Conservation (phyloP, 2,797 vertebrate species). For the Myotis vivesi region DNA sequence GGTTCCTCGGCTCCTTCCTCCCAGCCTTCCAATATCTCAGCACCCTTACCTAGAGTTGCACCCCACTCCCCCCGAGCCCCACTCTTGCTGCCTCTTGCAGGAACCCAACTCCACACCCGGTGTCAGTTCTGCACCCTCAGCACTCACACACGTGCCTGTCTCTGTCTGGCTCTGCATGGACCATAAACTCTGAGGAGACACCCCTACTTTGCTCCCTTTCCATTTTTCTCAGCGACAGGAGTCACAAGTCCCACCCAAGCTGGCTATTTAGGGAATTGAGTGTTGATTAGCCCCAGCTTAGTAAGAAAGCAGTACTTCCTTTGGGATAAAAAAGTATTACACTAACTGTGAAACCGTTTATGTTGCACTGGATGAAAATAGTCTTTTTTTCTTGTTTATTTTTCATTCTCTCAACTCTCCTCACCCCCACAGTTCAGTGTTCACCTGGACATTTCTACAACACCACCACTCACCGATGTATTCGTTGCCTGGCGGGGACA, state of each 20-base stretch:
- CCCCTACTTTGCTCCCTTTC: not conserved
- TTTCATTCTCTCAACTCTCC: not conserved
- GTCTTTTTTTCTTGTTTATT: not conserved
- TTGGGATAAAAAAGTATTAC: not conserved
- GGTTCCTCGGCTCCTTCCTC: not conserved
- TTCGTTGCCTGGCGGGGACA: slow-evolving; percentile 91
- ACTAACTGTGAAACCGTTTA: slow-evolving; percentile 14
- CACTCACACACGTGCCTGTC: not conserved
- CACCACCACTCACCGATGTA: slow-evolving; percentile 95
- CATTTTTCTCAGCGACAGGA: not conserved
- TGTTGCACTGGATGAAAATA: slow-evolving; percentile 23
- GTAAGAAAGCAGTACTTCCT: slow-evolving; percentile 1
- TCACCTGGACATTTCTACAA: slow-evolving; percentile 98
- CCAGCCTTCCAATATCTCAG: not conserved
- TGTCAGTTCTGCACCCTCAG: not conserved
- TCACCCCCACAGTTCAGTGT: slow-evolving; percentile 91
- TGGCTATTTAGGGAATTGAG: slow-evolving; percentile 36
- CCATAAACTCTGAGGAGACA: not conserved
- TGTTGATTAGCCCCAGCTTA: slow-evolving; percentile 31
- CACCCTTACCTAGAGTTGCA: not conserved
- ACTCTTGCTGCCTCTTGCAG: not conserved
- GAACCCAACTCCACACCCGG: not conserved
- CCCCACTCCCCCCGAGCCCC: no score
- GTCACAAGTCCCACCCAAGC: not conserved
- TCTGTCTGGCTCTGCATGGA: not conserved